These are phyloP conservation scores for Aspidiotus destructor DNA, from an alignment of 2,888 invertebrate species.

Conservation along the genomic window DNA sequence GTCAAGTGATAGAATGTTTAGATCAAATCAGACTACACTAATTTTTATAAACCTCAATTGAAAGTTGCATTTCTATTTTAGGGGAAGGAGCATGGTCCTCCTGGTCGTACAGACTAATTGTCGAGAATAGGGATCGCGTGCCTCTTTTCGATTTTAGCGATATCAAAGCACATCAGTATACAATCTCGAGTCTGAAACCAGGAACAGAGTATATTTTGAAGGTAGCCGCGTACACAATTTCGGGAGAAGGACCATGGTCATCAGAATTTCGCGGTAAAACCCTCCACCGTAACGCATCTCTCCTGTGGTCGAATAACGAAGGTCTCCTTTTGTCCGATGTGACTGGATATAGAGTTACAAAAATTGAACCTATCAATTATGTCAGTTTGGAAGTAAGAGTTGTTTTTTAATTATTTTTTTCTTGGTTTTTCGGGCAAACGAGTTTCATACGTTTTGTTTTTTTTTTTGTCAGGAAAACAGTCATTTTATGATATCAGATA, in stretches of 20 bases:
- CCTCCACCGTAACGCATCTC: conserved; percentile 46
- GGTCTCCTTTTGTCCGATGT: conserved; percentile 72
- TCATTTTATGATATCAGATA: conserved; percentile 40
- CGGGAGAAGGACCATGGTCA: conserved; percentile 70
- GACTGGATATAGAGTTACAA: conserved; percentile 60
- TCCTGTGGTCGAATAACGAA: conserved; percentile 66
- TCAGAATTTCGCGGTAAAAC: conserved; percentile 64
- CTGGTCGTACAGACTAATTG: conserved; percentile 64
- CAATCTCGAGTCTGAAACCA: conserved; percentile 60
- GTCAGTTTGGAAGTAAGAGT: conserved; percentile 21
- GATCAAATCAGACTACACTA: conserved; percentile 14
- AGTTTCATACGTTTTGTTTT: not conserved
- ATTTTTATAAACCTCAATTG: not conserved
- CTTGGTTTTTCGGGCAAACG: not conserved
- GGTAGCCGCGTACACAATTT: conserved; percentile 66
- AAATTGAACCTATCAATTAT: conserved; percentile 30
- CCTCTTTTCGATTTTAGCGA: conserved; percentile 44
- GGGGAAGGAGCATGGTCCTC: conserved; percentile 57
- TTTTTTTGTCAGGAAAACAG: conserved; percentile 35
- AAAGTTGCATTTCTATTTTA: conserved; percentile 38
- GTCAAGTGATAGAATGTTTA: not conserved
- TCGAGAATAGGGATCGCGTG: conserved; percentile 50
- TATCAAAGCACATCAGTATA: conserved; percentile 53
- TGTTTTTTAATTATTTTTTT: not conserved
- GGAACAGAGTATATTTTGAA: conserved; percentile 67